A percentile compares a stretch with the other conserved stretches of the same genome.
Evolutionary conservation across 2,888 invertebrate species (phyloP).

Genomic region (Lampropteryx suffumata): DNA sequence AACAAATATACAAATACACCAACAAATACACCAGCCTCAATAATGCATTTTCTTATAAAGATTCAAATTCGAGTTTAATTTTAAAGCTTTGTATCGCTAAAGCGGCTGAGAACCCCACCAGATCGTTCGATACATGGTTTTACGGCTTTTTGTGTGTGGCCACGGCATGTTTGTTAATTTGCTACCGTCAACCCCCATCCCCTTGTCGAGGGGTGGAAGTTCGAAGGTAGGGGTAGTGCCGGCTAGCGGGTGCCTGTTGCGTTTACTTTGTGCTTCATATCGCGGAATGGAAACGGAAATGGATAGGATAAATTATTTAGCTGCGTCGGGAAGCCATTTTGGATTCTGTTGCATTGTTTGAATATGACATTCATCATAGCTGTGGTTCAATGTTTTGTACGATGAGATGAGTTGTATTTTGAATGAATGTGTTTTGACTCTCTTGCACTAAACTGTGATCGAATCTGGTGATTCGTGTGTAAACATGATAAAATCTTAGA

Average conservation of each 20-base stretch:
- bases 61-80: slow-evolving; percentile 2
- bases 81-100: neutral
- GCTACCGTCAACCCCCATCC: slow-evolving; percentile 37
- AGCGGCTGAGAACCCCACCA: slow-evolving; percentile 16
- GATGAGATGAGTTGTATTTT: neutral
- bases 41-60: neutral
- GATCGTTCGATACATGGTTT: slow-evolving; percentile 46
- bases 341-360: slow-evolving; percentile 20
- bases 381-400: neutral
- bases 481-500: too few species aligned
- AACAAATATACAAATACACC: too few species aligned
- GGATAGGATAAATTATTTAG: slow-evolving; percentile 22
- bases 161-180: slow-evolving; percentile 55
- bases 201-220: slow-evolving; percentile 18
- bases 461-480: too few species aligned
- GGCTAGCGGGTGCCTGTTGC: slow-evolving; percentile 46
- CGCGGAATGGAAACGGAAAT: slow-evolving; percentile 28
- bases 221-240: slow-evolving; percentile 1
- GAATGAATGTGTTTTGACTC: too few species aligned
- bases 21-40: neutral
- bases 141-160: slow-evolving; percentile 54
- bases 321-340: slow-evolving; percentile 26
- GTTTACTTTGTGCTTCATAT: slow-evolving; percentile 45
- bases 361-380: neutral
- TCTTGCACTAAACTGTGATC: too few species aligned